phyloP scores from a whole-genome alignment of 2,797 vertebrate genomes.

The Pipistrellus pipistrellus region DNA sequence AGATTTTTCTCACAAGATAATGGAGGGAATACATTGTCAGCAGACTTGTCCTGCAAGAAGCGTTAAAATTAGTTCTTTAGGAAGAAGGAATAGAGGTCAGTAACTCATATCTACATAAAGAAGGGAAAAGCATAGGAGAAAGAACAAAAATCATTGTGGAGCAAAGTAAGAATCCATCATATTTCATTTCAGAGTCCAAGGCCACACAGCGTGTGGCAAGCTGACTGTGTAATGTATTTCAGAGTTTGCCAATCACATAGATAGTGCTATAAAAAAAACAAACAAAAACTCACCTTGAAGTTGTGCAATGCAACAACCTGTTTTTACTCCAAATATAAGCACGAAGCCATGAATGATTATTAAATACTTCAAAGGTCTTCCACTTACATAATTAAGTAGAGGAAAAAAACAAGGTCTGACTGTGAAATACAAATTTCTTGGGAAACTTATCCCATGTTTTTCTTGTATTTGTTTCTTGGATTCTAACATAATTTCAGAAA shows the following conservation, averaged over 20 bases:
- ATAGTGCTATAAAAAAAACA: neutral
- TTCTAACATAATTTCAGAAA: constrained; percentile 3
- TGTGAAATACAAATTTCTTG: neutral
- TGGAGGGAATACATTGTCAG: neutral
- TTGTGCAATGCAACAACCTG: neutral
- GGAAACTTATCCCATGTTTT: neutral
- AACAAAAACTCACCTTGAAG: neutral
- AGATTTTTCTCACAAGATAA: neutral
- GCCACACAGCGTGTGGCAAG: neutral
- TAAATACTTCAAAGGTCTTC: neutral
- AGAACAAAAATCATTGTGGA: neutral
- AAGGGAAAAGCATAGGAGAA: neutral
- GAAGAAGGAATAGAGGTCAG: neutral
- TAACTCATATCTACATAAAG: neutral
- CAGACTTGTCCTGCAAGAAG: neutral
- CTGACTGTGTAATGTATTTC: neutral
- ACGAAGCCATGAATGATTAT: neutral
- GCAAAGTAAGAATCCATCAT: neutral
- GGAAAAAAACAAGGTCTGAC: neutral
- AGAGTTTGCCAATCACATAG: neutral
- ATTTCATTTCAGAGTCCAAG: neutral
- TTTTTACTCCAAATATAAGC: neutral
- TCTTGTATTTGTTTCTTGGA: neutral
- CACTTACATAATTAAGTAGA: neutral
- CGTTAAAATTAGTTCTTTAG: neutral